Evolutionary conservation across 2,113 vertebrate species (phyloP), one percentile per base, ranked within the genome.

Genomic region (Myxocyprinus asiaticus): DNA sequence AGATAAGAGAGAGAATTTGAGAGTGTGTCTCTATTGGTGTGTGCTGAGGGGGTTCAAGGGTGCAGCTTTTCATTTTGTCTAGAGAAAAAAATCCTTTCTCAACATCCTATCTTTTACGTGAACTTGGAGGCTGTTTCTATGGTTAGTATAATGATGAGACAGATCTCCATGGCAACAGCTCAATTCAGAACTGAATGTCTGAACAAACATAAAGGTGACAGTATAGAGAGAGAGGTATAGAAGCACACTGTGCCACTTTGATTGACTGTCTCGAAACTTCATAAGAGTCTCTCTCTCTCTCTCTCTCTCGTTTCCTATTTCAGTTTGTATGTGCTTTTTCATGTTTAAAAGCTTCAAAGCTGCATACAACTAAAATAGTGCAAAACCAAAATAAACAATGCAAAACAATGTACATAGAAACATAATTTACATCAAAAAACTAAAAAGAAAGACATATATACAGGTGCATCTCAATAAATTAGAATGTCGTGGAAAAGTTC

Each of bases 131-230:
- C 48, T 9, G 88, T 93, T 89, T 76, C 89, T 85, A 90, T 92
- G 87, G 89, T 88, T 86, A 89, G 88, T 67, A 79, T 78, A 81
- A 81, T 87, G 84, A 83, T 76, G 80, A 59, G 80, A 82, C 75
- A 67, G 50, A 81, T 91, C 80, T 88, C 89, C 84, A 86, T 89
- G 81, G 88, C 84, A 89, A 91, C 89, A 87, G 72, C 67, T 78
- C 58, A 62, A 50, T 81, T 70, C 68, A 59, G 76, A 76, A 86
- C 81, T 83, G 62, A 80, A 76, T 80, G 80, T 67, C 63, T 74
- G 58, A 85, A 70, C 65, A 63, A 65, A 82, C 65, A 63, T 47
- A 63, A 62, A 65, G 87, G 58, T 78, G 67, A 79, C 42, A 68
- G 55, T 58, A 33, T 53, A n/a, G 9, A 61, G 47, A 58, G 22